Evolutionary conservation across 2,113 vertebrate species (phyloP).

Genomic region (Fregetta grallaria): DNA sequence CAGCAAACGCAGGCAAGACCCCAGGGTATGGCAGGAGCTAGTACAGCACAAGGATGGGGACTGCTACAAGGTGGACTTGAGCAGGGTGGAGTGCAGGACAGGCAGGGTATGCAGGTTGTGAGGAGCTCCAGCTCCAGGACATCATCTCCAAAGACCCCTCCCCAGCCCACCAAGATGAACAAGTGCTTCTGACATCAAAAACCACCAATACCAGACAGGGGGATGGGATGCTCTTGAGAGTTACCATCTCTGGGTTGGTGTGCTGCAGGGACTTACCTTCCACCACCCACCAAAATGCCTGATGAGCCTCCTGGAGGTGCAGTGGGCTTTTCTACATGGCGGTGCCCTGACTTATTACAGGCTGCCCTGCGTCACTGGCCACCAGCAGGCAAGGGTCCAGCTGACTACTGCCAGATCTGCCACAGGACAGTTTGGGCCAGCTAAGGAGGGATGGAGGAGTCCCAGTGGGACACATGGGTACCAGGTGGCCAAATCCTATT

Average conservation of each 20-base stretch:
- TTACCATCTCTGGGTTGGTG: background rate
- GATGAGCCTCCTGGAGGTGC: background rate
- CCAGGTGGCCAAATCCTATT: background rate
- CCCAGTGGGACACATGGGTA: background rate
- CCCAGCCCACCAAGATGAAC: background rate
- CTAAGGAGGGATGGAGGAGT: background rate
- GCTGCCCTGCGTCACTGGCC: background rate
- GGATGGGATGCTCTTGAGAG: background rate
- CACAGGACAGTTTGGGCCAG: accelerated
- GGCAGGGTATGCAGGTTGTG: background rate
- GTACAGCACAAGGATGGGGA: background rate
- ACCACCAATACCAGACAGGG: background rate
- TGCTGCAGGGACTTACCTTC: background rate
- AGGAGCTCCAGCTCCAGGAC: background rate
- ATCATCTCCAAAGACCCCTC: background rate
- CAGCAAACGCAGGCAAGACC: background rate
- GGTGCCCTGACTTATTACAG: background rate
- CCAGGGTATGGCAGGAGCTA: background rate
- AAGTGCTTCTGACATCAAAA: background rate
- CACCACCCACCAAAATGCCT: background rate
- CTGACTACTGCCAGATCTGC: background rate
- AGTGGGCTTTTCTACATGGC: background rate
- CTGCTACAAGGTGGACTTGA: too few species aligned
- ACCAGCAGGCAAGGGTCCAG: background rate
- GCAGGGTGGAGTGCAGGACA: background rate